Percentiles rank a stretch among this genome's conserved stretches.
These are phyloP conservation scores for Chinchilla lanigera DNA, from an alignment of 2,113 vertebrate species.

Conservation along the genomic window DNA sequence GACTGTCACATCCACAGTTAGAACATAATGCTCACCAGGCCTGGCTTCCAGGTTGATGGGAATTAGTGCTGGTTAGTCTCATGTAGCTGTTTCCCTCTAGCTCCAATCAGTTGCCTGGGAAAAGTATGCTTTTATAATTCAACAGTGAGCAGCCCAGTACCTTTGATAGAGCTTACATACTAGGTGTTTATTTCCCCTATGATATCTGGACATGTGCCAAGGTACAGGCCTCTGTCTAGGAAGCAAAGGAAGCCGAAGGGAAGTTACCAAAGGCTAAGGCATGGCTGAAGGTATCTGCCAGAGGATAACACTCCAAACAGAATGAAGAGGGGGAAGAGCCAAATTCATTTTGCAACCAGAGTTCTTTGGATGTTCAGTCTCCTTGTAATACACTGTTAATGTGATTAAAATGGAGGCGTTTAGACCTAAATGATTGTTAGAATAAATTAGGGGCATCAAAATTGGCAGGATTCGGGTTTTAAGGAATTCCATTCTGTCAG, in stretches of 20 bases:
- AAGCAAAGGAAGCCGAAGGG: conserved; percentile 29
- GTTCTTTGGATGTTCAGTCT: conserved; percentile 56
- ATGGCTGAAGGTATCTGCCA: background rate
- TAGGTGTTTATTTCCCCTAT: background rate
- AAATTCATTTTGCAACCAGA: conserved; percentile 65
- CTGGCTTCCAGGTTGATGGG: background rate
- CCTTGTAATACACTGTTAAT: conserved; percentile 73
- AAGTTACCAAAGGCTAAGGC: conserved; percentile 7
- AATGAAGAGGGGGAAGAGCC: conserved; percentile 23
- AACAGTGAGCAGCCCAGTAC: background rate
- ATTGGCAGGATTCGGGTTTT: conserved; percentile 75
- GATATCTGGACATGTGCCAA: background rate
- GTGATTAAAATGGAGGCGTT: conserved; percentile 76
- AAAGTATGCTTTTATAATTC: background rate
- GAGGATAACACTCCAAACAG: conserved; percentile 28
- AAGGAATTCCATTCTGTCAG: conserved; percentile 75
- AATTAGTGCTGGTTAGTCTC: background rate
- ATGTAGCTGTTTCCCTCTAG: background rate
- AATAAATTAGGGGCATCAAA: conserved; percentile 75
- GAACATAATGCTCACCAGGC: background rate
- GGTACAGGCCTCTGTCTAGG: background rate
- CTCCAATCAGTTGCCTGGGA: background rate
- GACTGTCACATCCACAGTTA: background rate
- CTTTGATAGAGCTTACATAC: background rate
- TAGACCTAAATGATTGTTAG: conserved; percentile 65